Evolutionary conservation across 2,797 vertebrate genomes (phyloP).

Genomic region (Perodicticus potto): DNA sequence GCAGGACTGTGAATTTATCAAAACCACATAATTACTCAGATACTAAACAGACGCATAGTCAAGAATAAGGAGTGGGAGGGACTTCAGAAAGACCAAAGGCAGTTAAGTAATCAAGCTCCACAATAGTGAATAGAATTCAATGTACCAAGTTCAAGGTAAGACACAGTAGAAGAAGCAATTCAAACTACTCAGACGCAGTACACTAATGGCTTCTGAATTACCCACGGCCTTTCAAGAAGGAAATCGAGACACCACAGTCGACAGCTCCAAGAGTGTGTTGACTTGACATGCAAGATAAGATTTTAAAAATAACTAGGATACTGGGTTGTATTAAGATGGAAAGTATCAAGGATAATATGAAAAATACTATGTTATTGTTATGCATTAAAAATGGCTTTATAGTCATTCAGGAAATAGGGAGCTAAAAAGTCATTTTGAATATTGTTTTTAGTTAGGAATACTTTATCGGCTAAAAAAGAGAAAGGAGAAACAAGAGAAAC

Average conservation of each 20-base stretch:
- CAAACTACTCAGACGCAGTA: slow-evolving; percentile 72
- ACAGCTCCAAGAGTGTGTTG: slow-evolving; percentile 79
- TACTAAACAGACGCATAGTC: slow-evolving; percentile 60
- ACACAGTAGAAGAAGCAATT: slow-evolving; percentile 71
- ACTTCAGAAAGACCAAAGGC: slow-evolving; percentile 65
- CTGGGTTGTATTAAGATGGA: slow-evolving; percentile 70
- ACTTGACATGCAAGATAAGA: slow-evolving; percentile 64
- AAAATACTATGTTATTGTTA: slow-evolving; percentile 65
- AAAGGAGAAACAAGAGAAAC: slow-evolving; percentile 52
- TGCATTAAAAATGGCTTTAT: slow-evolving; percentile 57
- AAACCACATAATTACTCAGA: slow-evolving; percentile 57
- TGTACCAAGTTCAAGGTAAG: slow-evolving; percentile 71
- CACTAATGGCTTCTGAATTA: slow-evolving; percentile 83
- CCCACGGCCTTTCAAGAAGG: slow-evolving; percentile 76
- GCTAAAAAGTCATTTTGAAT: slow-evolving; percentile 70
- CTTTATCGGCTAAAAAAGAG: slow-evolving; percentile 49
- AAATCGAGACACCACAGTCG: slow-evolving; percentile 68
- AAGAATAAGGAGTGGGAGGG: neutral
- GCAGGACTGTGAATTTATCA: slow-evolving; percentile 58
- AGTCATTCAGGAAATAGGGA: slow-evolving; percentile 48
- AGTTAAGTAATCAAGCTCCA: neutral
- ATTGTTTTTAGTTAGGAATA: slow-evolving; percentile 62
- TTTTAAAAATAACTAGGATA: slow-evolving; percentile 62
- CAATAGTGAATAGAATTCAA: neutral
- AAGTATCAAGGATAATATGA: slow-evolving; percentile 61